A percentile compares a stretch with the other conserved stretches of the same genome.
phyloP scores from a whole-genome alignment of 2,113 vertebrate genomes.

The Rhinolophus sinicus region DNA sequence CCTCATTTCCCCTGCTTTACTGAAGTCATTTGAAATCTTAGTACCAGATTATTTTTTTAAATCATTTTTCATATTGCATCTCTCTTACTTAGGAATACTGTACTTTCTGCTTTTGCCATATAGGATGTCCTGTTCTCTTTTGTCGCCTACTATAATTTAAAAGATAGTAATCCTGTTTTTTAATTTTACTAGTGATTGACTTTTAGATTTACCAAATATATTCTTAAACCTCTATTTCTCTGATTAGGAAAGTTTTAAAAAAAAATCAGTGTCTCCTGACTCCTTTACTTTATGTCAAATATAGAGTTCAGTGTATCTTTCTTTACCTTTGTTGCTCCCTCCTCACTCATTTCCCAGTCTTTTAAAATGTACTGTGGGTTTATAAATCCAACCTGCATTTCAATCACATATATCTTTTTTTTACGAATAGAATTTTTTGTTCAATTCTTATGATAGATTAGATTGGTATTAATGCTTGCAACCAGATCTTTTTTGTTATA shows the following conservation, averaged over 20 bases:
- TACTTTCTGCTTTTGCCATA: not conserved
- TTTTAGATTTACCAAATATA: slow-evolving; percentile 43
- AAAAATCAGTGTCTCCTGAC: not conserved
- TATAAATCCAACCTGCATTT: slow-evolving; percentile 48
- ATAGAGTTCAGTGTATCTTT: not conserved
- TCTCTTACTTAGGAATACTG: slow-evolving; percentile 31
- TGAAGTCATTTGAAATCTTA: slow-evolving; percentile 48
- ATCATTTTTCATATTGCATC: not conserved
- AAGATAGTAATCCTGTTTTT: slow-evolving; percentile 42
- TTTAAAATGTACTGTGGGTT: slow-evolving; percentile 25
- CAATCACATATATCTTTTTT: slow-evolving; percentile 11
- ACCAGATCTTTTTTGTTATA: slow-evolving; percentile 39
- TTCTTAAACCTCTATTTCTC: slow-evolving; percentile 42
- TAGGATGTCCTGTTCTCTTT: slow-evolving; percentile 12
- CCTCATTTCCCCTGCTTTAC: slow-evolving; percentile 17
- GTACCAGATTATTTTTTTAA: not conserved
- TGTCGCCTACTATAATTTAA: slow-evolving; percentile 38
- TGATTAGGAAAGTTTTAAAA: not conserved
- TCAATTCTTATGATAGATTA: slow-evolving; percentile 42
- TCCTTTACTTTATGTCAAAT: not conserved
- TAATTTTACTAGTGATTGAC: slow-evolving; percentile 24
- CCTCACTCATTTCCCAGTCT: not conserved
- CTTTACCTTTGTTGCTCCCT: not conserved
- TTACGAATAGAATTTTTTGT: not conserved
- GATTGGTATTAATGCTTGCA: slow-evolving; percentile 30